Evolutionary conservation across 1,140 invertebrate species (phyloP).

Genomic region (Mercenaria mercenaria): DNA sequence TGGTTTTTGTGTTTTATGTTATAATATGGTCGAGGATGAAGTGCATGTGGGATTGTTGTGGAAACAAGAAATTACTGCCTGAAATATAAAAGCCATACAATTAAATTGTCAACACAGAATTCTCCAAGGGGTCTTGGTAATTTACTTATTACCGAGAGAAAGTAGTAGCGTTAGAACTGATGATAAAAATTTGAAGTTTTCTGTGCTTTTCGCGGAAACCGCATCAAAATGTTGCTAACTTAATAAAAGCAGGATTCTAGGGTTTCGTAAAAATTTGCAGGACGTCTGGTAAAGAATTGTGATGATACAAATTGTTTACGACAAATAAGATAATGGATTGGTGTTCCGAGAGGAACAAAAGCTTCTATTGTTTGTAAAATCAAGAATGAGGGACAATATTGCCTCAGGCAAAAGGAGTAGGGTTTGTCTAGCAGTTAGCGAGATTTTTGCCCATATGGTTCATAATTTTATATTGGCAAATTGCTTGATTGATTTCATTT

Average conservation of each 20-base stretch:
- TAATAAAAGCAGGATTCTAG: conserved; percentile 27
- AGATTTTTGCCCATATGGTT: conserved; percentile 51
- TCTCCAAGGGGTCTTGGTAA: conserved; percentile 26
- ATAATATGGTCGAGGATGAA: not conserved
- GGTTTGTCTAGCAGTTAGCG: not conserved
- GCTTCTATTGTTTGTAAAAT: conserved; percentile 2
- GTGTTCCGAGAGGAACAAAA: conserved; percentile 37
- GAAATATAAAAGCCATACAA: conserved; percentile 52
- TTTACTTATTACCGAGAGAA: conserved; percentile 55
- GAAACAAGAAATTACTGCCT: not conserved
- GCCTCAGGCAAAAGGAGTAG: not conserved
- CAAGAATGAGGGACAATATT: not conserved
- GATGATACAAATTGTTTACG: conserved; percentile 46
- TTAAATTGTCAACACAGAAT: conserved; percentile 52
- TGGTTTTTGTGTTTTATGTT: conserved; percentile 50
- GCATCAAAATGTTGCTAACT: conserved; percentile 26
- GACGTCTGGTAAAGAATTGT: not conserved
- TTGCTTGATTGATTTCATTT: conserved; percentile 43
- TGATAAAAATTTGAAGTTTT: conserved; percentile 26
- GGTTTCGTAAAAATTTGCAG: conserved; percentile 24
- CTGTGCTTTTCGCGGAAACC: not conserved
- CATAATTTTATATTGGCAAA: conserved; percentile 34
- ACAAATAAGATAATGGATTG: conserved; percentile 65
- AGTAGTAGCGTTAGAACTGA: not conserved
- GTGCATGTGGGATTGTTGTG: not conserved